phyloP scores from a whole-genome alignment of 2,113 vertebrate genomes.

The Puffinus mauretanicus region DNA sequence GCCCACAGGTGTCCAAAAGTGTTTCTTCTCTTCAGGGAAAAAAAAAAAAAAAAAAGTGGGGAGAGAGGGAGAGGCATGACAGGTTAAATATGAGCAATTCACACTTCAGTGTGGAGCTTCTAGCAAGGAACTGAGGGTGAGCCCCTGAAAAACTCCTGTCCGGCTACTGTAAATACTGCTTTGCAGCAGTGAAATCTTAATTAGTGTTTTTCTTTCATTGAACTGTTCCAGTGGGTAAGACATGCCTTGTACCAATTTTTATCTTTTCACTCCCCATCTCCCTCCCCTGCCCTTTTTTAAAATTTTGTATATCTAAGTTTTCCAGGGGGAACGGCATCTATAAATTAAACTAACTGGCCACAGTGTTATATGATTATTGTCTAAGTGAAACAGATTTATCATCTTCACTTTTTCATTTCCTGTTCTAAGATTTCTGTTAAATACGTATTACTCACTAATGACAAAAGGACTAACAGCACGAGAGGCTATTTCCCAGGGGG shows the following conservation, averaged over 20 bases:
- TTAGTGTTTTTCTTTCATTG: constrained; percentile 53
- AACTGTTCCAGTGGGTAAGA: constrained; percentile 1
- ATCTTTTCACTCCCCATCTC: background rate
- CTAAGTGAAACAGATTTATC: constrained; percentile 24
- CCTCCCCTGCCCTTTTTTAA: background rate
- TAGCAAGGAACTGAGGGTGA: constrained; percentile 35
- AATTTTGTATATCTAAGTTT: background rate
- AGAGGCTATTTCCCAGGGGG: constrained; percentile 15
- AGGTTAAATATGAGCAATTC: constrained; percentile 48
- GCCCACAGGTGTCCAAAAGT: constrained; percentile 20
- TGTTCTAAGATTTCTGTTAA: constrained; percentile 55
- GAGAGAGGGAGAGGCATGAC: background rate
- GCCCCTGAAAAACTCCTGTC: background rate
- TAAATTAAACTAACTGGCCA: constrained; percentile 42
- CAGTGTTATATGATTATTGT: constrained; percentile 39
- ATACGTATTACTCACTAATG: constrained; percentile 32
- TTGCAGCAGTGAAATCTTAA: constrained; percentile 41
- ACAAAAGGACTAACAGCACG: constrained; percentile 7
- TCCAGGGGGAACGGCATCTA: constrained; percentile 3
- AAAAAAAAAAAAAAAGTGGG: background rate
- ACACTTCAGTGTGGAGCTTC: constrained; percentile 3
- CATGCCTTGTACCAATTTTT: background rate
- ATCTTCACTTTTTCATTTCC: constrained; percentile 50
- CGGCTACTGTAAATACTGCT: constrained; percentile 50
- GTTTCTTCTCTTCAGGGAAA: constrained; percentile 3